These are phyloP conservation scores for Ammodramus savannarum DNA, from an alignment of 2,113 vertebrate genomes.

Conservation along the genomic window DNA sequence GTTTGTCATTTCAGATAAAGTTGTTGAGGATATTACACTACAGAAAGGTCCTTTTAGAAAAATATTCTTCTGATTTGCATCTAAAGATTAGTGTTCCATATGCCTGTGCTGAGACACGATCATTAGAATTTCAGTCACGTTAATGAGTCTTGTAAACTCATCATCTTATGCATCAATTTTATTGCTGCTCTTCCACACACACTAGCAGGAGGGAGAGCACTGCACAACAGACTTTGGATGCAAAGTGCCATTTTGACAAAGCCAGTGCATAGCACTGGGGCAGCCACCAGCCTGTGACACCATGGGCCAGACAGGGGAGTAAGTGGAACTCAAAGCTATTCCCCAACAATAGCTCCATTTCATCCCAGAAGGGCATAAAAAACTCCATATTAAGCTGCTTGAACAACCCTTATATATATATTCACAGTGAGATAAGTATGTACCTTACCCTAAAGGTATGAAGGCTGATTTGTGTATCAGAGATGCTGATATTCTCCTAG, in stretches of 20 bases:
- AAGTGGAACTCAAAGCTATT: background rate
- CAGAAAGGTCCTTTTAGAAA: background rate
- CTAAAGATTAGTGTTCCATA: background rate
- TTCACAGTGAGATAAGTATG: background rate
- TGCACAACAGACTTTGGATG: background rate
- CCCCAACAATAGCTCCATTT: background rate
- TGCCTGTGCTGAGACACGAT: background rate
- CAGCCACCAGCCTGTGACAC: background rate
- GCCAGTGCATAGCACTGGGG: too few relatives aligned
- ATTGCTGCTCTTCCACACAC: background rate
- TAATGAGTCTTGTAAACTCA: background rate
- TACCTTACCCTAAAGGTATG: background rate
- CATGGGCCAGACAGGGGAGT: background rate
- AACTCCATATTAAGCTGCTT: background rate
- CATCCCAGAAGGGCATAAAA: background rate
- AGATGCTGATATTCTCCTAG: background rate
- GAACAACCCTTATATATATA: background rate
- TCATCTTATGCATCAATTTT: background rate
- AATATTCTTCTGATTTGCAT: background rate
- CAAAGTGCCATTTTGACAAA: background rate
- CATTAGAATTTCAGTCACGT: background rate
- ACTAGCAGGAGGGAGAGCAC: background rate
- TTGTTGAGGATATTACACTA: background rate
- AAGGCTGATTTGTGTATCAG: background rate
- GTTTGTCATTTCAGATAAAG: background rate